phyloP scores from a whole-genome alignment of 2,797 vertebrate genomes.

The Rhinogobio ventralis region DNA sequence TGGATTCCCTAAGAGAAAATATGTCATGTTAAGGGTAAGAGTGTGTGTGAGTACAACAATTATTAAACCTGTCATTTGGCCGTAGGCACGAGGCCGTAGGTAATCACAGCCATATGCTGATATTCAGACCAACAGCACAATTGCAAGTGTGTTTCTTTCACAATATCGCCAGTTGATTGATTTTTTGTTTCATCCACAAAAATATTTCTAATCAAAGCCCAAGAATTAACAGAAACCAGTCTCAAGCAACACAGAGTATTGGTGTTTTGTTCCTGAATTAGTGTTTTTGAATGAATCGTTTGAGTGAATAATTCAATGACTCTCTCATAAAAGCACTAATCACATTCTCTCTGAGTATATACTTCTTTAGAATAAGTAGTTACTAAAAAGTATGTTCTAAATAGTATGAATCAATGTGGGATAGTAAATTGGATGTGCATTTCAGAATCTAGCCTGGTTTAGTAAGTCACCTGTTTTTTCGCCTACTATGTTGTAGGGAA shows the following conservation, averaged over 20 bases:
- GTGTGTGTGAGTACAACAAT: constrained; percentile 10
- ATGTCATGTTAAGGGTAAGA: constrained; percentile 5
- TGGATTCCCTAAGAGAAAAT: constrained; percentile 54
- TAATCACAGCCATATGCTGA: constrained; percentile 22
- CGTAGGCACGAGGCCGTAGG: background rate
- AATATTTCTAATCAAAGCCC: background rate
- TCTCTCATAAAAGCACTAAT: background rate
- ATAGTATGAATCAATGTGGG: background rate
- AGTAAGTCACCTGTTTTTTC: background rate
- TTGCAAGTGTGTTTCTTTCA: background rate
- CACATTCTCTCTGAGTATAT: background rate
- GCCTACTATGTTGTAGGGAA: background rate
- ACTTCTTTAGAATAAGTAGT: background rate
- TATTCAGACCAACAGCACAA: constrained; percentile 19
- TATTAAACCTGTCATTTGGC: constrained; percentile 23
- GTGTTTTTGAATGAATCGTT: background rate
- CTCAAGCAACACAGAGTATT: background rate
- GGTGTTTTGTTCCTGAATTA: background rate
- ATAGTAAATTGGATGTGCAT: background rate
- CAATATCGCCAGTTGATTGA: background rate
- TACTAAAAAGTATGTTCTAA: background rate
- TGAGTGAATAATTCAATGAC: constrained; percentile 5
- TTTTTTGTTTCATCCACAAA: background rate
- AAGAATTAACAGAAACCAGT: background rate
- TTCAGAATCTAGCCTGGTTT: background rate